Evolutionary conservation across 1,140 invertebrate species (phyloP).

Genomic region (Parasteatoda tepidariorum): DNA sequence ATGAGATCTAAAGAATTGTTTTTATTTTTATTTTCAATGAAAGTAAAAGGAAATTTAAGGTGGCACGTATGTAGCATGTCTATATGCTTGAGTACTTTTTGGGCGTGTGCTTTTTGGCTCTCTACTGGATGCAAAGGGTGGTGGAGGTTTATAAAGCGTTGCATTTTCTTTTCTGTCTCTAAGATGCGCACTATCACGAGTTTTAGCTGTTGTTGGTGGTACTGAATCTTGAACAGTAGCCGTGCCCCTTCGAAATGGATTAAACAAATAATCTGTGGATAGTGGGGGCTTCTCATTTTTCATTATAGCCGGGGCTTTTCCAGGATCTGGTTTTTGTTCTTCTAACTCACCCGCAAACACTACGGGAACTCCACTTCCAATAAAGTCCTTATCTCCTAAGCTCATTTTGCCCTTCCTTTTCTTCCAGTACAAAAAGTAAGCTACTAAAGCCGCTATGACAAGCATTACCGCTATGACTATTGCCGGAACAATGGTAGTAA

Average conservation of each 20-base stretch:
- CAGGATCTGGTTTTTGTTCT: slow-evolving; percentile 83
- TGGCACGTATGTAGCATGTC: slow-evolving; percentile 58
- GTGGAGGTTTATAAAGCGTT: slow-evolving; percentile 55
- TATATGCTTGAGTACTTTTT: slow-evolving; percentile 51
- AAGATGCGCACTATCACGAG: slow-evolving; percentile 14
- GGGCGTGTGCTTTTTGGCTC: slow-evolving; percentile 44
- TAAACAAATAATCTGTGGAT: slow-evolving; percentile 70
- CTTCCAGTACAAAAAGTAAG: slow-evolving; percentile 86
- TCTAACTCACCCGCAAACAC: slow-evolving; percentile 93
- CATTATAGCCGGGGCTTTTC: slow-evolving; percentile 90
- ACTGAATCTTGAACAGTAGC: slow-evolving; percentile 41
- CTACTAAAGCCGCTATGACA: slow-evolving; percentile 85
- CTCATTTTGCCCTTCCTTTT: slow-evolving; percentile 85
- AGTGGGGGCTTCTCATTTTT: slow-evolving; percentile 92
- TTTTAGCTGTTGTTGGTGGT: slow-evolving; percentile 40
- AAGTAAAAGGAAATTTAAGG: slow-evolving; percentile 41
- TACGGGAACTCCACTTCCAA: slow-evolving; percentile 91
- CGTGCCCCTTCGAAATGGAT: slow-evolving; percentile 30
- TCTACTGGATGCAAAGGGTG: slow-evolving; percentile 45
- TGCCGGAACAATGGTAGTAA: slow-evolving; percentile 89
- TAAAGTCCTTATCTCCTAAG: slow-evolving; percentile 77
- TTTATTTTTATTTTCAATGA: too few relatives aligned
- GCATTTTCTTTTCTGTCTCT: slow-evolving; percentile 23
- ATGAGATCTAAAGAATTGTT: too few relatives aligned
- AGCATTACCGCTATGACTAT: slow-evolving; percentile 92